Conservation (phyloP, 2,797 vertebrate genomes). For the Schizopygopsis malacanthus region DNA sequence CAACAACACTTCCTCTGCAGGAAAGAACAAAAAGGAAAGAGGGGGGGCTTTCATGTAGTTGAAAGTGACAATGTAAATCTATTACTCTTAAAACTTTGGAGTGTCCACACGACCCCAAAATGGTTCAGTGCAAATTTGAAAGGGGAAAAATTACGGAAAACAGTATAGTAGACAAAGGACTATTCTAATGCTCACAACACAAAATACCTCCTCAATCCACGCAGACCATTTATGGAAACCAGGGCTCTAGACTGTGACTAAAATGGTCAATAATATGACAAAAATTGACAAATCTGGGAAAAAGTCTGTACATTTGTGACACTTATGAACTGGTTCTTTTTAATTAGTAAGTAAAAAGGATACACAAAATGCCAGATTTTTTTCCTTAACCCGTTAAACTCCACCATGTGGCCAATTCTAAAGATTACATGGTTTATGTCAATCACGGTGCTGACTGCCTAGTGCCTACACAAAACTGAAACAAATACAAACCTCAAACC, state of each 20-base stretch:
- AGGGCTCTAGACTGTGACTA: neutral
- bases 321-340: neutral
- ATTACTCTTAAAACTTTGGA: neutral
- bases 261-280: neutral
- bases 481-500: neutral
- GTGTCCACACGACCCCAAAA: conserved; percentile 10
- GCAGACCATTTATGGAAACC: neutral
- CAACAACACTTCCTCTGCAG: conserved; percentile 19
- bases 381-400: neutral
- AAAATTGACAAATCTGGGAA: neutral
- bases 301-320: neutral
- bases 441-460: neutral
- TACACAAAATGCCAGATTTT: neutral
- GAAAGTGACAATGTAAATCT: conserved; percentile 6
- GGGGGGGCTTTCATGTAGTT: neutral
- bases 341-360: too few species aligned
- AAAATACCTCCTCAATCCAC: neutral
- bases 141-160: conserved; percentile 18
- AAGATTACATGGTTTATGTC: neutral
- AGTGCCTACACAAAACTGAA: neutral
- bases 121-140: conserved; percentile 2
- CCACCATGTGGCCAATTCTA: neutral
- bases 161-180: neutral
- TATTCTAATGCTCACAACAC: neutral
- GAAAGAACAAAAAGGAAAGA: neutral